phyloP scores from a whole-genome alignment of 2,113 vertebrate genomes.

The Perca flavescens region DNA sequence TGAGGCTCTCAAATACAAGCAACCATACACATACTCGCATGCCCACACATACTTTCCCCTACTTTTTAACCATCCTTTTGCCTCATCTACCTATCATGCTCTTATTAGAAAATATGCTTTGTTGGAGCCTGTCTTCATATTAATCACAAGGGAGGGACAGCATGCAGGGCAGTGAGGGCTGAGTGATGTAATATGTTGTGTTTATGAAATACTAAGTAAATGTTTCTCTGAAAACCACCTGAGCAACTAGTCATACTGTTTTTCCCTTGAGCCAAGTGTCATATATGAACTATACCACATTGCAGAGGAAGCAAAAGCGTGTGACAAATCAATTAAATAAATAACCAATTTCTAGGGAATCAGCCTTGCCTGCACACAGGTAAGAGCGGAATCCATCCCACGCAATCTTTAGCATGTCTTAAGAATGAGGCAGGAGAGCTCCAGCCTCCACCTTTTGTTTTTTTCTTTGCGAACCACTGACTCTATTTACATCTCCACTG shows the following conservation, averaged over 20 bases:
- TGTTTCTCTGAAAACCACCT: conserved; percentile 21
- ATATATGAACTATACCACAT: neutral
- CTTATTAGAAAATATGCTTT: conserved; percentile 1
- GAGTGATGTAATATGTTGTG: conserved; percentile 50
- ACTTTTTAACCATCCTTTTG: neutral
- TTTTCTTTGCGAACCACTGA: neutral
- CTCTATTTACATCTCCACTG: conserved; percentile 5
- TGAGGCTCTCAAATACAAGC: neutral
- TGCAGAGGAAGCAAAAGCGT: neutral
- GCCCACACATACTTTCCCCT: neutral
- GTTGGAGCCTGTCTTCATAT: conserved; percentile 1
- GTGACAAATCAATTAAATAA: neutral
- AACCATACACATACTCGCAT: neutral
- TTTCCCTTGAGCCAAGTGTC: neutral
- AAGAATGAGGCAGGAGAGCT: neutral
- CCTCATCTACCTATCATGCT: conserved; percentile 17
- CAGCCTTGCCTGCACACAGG: neutral
- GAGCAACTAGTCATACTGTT: neutral
- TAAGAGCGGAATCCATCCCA: conserved; percentile 24
- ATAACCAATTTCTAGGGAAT: neutral
- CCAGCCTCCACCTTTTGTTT: neutral
- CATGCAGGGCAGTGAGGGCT: conserved; percentile 14
- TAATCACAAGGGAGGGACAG: conserved; percentile 8
- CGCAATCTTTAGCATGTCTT: neutral
- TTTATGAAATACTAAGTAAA: conserved; percentile 49